Evolutionary conservation across 2,113 vertebrate species (phyloP).

Genomic region (Solea senegalensis): DNA sequence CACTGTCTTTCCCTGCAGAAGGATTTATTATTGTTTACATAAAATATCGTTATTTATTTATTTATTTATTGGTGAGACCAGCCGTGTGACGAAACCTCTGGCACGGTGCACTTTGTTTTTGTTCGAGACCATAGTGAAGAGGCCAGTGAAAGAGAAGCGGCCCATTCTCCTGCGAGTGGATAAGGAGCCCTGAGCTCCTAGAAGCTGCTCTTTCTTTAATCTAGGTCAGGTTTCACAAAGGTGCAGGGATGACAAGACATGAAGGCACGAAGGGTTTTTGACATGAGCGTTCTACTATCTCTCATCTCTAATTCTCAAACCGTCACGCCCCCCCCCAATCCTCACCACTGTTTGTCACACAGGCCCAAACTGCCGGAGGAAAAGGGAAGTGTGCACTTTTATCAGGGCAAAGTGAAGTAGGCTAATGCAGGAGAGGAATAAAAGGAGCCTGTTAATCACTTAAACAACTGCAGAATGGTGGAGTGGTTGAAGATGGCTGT

Average conservation of each 20-base stretch:
- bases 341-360: conserved; percentile 26
- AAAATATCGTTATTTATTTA: no score
- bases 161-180: conserved; percentile 43
- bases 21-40: not conserved
- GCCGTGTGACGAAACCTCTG: conserved; percentile 29
- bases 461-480: conserved; percentile 37
- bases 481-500: conserved; percentile 9
- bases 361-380: conserved; percentile 67
- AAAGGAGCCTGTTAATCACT: conserved; percentile 62
- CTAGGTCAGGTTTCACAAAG: conserved; percentile 75
- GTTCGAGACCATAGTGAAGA: conserved; percentile 36
- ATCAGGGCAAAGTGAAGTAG: conserved; percentile 56
- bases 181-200: conserved; percentile 52
- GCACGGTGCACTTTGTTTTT: conserved; percentile 23
- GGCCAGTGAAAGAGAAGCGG: conserved; percentile 53
- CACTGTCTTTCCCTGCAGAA: no score
- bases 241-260: conserved; percentile 37
- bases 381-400: conserved; percentile 54
- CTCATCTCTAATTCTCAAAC: conserved; percentile 47
- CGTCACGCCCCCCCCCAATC: conserved; percentile 1
- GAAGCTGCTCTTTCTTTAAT: conserved; percentile 66
- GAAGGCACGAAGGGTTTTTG: conserved; percentile 53
- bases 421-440: conserved; percentile 56
- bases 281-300: conserved; percentile 59
- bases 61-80: not conserved